A percentile compares a stretch with the other conserved stretches of the same genome.
Conservation (phyloP, 2,113 vertebrate species). For the Callocephalon fimbriatum region DNA sequence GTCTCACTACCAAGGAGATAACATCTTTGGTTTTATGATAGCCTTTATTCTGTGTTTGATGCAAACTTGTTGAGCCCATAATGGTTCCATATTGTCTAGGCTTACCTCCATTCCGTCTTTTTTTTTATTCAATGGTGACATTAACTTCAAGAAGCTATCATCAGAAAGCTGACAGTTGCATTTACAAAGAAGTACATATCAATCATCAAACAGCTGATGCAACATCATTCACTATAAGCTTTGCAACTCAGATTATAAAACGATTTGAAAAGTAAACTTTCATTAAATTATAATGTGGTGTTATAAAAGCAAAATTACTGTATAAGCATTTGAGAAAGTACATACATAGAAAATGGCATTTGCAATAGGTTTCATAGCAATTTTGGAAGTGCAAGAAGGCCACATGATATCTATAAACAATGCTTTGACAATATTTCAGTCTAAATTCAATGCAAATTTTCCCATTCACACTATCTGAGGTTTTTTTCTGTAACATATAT, state of each 20-base stretch:
- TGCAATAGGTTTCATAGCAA: neutral
- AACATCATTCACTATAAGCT: slow-evolving; percentile 18
- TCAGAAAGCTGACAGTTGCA: slow-evolving; percentile 11
- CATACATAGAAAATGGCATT: neutral
- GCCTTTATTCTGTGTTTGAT: neutral
- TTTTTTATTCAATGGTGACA: neutral
- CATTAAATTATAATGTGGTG: neutral
- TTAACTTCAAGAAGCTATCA: slow-evolving; percentile 20
- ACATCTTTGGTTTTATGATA: slow-evolving; percentile 4
- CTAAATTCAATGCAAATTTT: neutral
- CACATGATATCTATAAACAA: neutral
- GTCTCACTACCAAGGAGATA: slow-evolving; percentile 25
- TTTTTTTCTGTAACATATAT: neutral
- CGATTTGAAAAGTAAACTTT: slow-evolving; percentile 31
- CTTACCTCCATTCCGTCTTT: neutral
- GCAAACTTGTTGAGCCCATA: slow-evolving; percentile 6
- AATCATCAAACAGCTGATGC: neutral
- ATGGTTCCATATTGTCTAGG: neutral
- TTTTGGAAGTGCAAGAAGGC: neutral
- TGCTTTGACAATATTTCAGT: neutral
- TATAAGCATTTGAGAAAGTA: neutral
- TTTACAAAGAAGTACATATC: neutral
- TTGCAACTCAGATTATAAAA: slow-evolving; percentile 10
- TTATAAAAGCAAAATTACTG: neutral
- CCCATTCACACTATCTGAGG: fast-evolving